Evolutionary conservation across 2,113 vertebrate species (phyloP), one percentile per base, ranked within the genome.

Genomic region (Azemiops feae): DNA sequence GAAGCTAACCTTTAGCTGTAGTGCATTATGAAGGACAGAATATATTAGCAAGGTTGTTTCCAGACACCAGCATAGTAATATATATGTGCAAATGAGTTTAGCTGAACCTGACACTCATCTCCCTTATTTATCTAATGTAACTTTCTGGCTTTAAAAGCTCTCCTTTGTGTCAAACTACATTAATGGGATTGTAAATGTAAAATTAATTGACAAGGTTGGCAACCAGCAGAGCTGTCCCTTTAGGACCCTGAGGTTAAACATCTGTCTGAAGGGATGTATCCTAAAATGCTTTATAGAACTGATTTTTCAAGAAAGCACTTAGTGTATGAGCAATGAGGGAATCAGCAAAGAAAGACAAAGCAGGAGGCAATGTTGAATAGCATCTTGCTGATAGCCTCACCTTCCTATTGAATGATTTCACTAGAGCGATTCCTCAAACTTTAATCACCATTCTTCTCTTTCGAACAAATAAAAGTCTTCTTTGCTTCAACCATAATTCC

Each of bases 201-300:
- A 97, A 97, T 96, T 98, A 96, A 97, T 98, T 94, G 96, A 96
- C 96, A 95, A 96, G 90, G 91, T 90, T 89, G 95, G 92, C 88
- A 97, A 96, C 93, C 81, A 74, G 8, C 89, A 93, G n/a, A 92
- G 55, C 12, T 93, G 93, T 94, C 95, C 88, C 95, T 95, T 96
- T 92, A 96, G 95, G 97, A 89, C 86, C 88, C 92, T 64, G 74
- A 94, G 96, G 97, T 97, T 97, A 97, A 97, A 97, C 91, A 97
- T 96, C 94, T 97, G 95, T 96, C 92, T 96, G 91, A 94, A 97
- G 23, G 94, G 96, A 95, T 95, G 96, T 91, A 97, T 96, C 94
- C 94, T 96, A 96, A 97, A 97, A 97, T 95, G 95, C 95, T 96
- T 97, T 97, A 95, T 89, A 57, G 95, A 96, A 97, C 94, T 93